Evolutionary conservation across 2,888 invertebrate genomes (phyloP).

Genomic region (Phrixothrix hirtus): DNA sequence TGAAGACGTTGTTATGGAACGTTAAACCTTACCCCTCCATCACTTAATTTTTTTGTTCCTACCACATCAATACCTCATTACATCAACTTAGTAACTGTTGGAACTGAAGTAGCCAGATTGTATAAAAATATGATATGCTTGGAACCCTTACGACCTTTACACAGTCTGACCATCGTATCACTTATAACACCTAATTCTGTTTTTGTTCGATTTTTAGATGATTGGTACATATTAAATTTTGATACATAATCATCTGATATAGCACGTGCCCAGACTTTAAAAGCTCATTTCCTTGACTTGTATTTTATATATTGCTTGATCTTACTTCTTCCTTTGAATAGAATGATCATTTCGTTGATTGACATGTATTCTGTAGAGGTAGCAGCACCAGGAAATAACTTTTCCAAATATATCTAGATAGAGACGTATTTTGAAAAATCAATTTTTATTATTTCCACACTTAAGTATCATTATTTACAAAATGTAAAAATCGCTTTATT

Average conservation of each 20-base stretch:
- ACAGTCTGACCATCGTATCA: conserved; percentile 1
- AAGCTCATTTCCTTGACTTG: background rate
- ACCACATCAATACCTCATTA: background rate
- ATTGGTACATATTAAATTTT: conserved; percentile 1
- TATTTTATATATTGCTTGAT: background rate
- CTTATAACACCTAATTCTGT: conserved; percentile 6
- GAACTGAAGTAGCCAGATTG: background rate
- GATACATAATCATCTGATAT: background rate
- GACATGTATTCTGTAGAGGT: background rate
- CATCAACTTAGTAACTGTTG: conserved; percentile 1
- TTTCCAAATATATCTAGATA: conserved; percentile 11
- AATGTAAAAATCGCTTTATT: too few relatives aligned
- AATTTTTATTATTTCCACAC: conserved; percentile 25
- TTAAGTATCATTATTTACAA: too few relatives aligned
- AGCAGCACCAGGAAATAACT: background rate
- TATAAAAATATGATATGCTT: conserved; percentile 3
- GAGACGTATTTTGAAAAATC: conserved; percentile 26
- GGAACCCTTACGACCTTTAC: background rate
- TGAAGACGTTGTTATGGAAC: conserved; percentile 17
- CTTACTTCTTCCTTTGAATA: too few relatives aligned
- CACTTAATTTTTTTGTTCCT: conserved; percentile 2
- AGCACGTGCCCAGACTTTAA: background rate
- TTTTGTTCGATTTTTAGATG: background rate
- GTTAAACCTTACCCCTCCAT: conserved; percentile 13
- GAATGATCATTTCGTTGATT: background rate